Evolutionary conservation across 2,797 vertebrate genomes (phyloP), one percentile per base, ranked within the genome.

Genomic region (Sebastes jordani): DNA sequence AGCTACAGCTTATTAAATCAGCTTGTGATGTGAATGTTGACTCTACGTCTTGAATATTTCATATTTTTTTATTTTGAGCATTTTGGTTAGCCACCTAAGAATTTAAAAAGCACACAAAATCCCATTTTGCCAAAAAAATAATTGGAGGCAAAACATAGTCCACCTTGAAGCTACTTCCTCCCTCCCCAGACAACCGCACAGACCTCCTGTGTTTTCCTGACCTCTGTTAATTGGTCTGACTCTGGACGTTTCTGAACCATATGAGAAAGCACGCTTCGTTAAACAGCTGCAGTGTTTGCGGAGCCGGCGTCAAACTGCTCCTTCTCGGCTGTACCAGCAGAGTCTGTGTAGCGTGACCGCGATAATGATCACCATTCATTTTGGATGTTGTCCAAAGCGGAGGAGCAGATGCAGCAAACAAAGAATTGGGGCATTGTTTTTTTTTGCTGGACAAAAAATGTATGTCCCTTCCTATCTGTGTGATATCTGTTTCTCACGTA

Each of bases 351-450:
- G 90, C 90, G 73, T 92, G 88, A 91, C 92, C 62, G 60, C 11
- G 84, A 88, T 92, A 95, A 95, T 93, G 93, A 94, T 93, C 92
- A 30, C 89, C 90, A 94, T 95, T 93, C 81, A 94, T 93, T 91
- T 82, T 83, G 91, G 92, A 91, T 84, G 89, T 89, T 87, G 92
- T 90, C 90, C 88, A 87, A 83, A 93, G 93, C 89, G 4, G 65
- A 83, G 74, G 77, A 91, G 86, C 89, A 91, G 90, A 93, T 91
- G 91, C 88, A 84, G 86, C 79, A 82, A 86, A 83, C 69, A 67
- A 76, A 84, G 83, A 92, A 88, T 89, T 79, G 82, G 90, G 81
- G 23, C 81, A 78, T 80, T 91, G 82, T 18, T 62, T 29, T 81
- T 29, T 29, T 81, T 29, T 81, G 73, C 72, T 66, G 86, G 89